These are phyloP conservation scores for Galbula dea DNA, from an alignment of 2,113 vertebrate species.

Conservation along the genomic window DNA sequence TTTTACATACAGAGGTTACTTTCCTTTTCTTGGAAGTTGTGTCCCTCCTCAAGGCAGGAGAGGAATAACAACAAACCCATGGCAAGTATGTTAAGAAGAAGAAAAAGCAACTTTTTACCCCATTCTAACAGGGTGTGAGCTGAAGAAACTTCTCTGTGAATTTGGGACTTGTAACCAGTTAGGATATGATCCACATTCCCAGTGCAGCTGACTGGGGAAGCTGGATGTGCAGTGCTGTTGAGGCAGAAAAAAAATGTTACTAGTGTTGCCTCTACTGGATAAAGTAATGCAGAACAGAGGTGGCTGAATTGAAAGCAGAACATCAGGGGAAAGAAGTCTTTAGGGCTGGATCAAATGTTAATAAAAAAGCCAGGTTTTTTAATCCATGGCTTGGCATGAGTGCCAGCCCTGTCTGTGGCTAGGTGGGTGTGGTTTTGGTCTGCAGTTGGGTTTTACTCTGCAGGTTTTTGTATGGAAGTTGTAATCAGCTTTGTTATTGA, in stretches of 20 bases:
- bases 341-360: not conserved
- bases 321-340: not conserved
- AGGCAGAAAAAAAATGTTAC: not conserved
- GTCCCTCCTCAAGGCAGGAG: not conserved
- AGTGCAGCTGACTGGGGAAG: not conserved
- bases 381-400: not conserved
- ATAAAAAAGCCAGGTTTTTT: not conserved
- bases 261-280: not conserved
- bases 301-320: not conserved
- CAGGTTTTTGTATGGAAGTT: not conserved
- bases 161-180: not conserved
- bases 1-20: not conserved
- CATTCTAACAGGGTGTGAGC: not conserved
- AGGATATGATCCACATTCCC: not conserved
- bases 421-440: not conserved
- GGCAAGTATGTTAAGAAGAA: not conserved
- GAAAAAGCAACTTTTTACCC: not conserved
- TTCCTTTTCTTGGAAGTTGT: not conserved
- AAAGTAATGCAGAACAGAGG: not conserved
- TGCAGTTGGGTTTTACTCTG: not conserved
- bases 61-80: not conserved
- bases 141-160: rapidly evolving
- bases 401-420: not conserved
- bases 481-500: not conserved
- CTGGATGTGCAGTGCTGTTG: not conserved